Evolutionary conservation across 92 coral and sea anemone genomes (phyloP).

Genomic region (Paragorgia papillata): DNA sequence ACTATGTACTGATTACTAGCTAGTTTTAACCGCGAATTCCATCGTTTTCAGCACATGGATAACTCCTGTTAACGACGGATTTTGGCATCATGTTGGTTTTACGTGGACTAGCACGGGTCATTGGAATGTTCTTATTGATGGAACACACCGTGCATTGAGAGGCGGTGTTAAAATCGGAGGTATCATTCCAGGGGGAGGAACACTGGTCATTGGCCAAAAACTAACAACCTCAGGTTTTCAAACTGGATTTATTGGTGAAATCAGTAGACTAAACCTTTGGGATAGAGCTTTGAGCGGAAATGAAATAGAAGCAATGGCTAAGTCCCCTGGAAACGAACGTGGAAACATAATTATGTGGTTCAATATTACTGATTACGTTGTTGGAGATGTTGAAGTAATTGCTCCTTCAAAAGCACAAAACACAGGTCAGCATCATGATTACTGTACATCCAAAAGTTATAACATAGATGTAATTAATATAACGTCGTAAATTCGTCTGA

Average conservation of each 20-base stretch:
- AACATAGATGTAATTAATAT: no score
- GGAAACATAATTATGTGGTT: constrained; percentile 16
- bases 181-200: constrained; percentile 14
- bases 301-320: constrained; percentile 23
- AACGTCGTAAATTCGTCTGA: no score
- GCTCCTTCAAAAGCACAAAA: constrained; percentile 9
- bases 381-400: background rate
- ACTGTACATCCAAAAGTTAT: no score
- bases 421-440: constrained; percentile 24
- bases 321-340: background rate
- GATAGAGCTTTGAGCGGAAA: constrained; percentile 14
- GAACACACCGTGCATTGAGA: background rate
- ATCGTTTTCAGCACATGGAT: background rate
- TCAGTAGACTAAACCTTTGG: constrained; percentile 23
- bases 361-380: background rate
- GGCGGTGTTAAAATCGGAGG: background rate
- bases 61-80: constrained; percentile 21
- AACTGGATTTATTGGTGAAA: constrained; percentile 5
- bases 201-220: constrained; percentile 9
- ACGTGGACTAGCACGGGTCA: constrained; percentile 11
- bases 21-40: no score
- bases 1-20: no score
- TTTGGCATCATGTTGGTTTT: constrained; percentile 30
- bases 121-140: constrained; percentile 19
- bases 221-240: background rate